A percentile compares a stretch with the other conserved stretches of the same genome.
Evolutionary conservation across 2,113 vertebrate species (phyloP).

Genomic region (Dissostichus mawsoni): DNA sequence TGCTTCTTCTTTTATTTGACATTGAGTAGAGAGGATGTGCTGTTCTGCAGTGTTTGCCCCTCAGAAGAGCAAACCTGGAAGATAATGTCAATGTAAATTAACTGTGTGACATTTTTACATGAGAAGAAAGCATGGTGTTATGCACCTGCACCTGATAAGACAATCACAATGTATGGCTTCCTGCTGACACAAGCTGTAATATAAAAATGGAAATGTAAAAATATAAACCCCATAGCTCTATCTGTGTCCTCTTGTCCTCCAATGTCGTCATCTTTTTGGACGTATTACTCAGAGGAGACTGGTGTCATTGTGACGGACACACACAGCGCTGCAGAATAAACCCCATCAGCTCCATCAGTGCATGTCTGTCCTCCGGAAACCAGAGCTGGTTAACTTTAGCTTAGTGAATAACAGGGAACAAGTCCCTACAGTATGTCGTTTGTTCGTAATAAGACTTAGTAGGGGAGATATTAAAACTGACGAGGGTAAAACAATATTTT

Average conservation of each 20-base stretch:
- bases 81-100: too few species aligned
- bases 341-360: slow-evolving; percentile 19
- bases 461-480: too few species aligned
- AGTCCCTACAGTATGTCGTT: not conserved
- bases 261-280: slow-evolving; percentile 1
- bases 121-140: not conserved
- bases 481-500: too few species aligned
- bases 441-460: not conserved
- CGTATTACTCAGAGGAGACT: slow-evolving; percentile 24
- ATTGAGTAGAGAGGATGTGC: not conserved
- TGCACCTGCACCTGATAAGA: not conserved
- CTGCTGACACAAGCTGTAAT: slow-evolving; percentile 10
- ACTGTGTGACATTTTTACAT: not conserved
- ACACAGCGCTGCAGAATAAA: slow-evolving; percentile 29
- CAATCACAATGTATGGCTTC: not conserved
- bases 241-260: slow-evolving; percentile 16
- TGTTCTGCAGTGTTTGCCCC: too few species aligned
- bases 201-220: not conserved
- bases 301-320: slow-evolving; percentile 28
- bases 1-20: slow-evolving; percentile 15
- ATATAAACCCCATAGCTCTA: not conserved
- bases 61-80: too few species aligned
- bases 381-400: slow-evolving; percentile 1
- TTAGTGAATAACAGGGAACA: not conserved
- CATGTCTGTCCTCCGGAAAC: slow-evolving; percentile 10